Base-by-base conservation (phyloP, 1,140 invertebrate species). In the Scaptomyza pallida region DNA sequence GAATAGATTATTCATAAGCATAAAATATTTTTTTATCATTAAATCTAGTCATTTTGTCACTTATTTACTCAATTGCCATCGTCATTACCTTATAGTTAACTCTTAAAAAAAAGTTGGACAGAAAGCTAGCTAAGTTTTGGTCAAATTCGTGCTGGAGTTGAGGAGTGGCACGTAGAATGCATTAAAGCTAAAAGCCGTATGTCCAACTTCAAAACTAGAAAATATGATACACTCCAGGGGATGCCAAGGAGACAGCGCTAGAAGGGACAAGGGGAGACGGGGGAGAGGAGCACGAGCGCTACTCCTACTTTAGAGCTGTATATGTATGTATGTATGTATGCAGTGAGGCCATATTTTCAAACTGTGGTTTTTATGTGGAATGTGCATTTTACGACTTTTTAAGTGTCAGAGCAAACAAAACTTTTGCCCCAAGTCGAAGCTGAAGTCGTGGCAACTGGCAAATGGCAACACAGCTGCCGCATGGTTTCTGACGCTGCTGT, bases 361-460 rank as follows among this genome's bases (percentile, higher is more conserved):
- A 77, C 80, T 86, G 69, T 71, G 81, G 80, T 71, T 80, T 85
- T 77, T 76, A 65, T 80, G 80, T 63, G 85, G 69, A 77, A 86
- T 85, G 81, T 85, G 81, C 81, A 86, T 85, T 85, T 85, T 85
- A 85, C 73, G 81, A 86, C 81, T 86, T 85, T 86, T 85, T 85
- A 81, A 85, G 81, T 86, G 81, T 86, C 69, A 68, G 73, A 74
- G 59, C 77, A 86, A 86, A 86, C 77, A 81, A 78, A 83, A 85
- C 60, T 86, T 86, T 85, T 57, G 45, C 54, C 23, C 50, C 59
- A 52, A 75, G 59, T 69, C 41, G 33, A 37, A 12, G 61, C 61
- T 44, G 47, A 33, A 48, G 33, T 21, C 41, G 43, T 16, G 16
- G 26, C 47, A 43, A 59, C 26, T 45, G 37, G 30, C 44, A 54